A percentile compares a stretch with the other conserved stretches of the same genome.
These are phyloP conservation scores for Leptoteleia sp. DNA, from an alignment of 1,140 invertebrate species.

Conservation along the genomic window DNA sequence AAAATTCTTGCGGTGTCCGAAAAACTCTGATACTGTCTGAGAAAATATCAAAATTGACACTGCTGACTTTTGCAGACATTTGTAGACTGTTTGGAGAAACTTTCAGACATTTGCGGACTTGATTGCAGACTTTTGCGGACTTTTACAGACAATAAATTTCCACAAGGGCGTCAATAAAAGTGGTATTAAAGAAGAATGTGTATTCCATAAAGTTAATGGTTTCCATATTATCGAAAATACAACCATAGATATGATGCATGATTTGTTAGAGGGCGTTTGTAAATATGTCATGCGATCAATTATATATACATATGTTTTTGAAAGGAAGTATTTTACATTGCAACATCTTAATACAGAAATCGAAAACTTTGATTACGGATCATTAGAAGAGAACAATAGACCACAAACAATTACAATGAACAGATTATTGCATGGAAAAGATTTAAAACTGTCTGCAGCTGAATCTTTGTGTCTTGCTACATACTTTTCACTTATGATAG, in stretches of 20 bases:
- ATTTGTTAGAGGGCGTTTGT: neutral
- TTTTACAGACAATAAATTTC: no score
- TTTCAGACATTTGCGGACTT: no score
- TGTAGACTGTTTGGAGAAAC: no score
- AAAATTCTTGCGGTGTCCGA: no score
- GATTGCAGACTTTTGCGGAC: no score
- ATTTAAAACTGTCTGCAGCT: conserved; percentile 1
- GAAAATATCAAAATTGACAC: no score
- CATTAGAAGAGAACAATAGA: neutral
- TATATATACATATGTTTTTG: conserved; percentile 1
- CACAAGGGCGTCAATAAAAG: no score
- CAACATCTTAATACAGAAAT: neutral
- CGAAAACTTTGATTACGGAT: neutral
- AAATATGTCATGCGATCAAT: neutral
- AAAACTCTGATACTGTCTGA: no score
- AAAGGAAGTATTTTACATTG: conserved; percentile 6
- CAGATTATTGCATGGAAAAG: neutral
- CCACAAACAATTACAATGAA: neutral
- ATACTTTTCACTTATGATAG: neutral
- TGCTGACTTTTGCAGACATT: no score
- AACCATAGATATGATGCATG: conserved; percentile 3
- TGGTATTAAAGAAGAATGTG: conserved; percentile 9
- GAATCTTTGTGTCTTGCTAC: neutral
- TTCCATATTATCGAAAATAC: conserved; percentile 1
- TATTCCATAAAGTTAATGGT: neutral